Percentiles rank a stretch among this genome's conserved stretches.
phyloP scores from a whole-genome alignment of 2,113 vertebrate species.

The Chelonoidis abingdonii region DNA sequence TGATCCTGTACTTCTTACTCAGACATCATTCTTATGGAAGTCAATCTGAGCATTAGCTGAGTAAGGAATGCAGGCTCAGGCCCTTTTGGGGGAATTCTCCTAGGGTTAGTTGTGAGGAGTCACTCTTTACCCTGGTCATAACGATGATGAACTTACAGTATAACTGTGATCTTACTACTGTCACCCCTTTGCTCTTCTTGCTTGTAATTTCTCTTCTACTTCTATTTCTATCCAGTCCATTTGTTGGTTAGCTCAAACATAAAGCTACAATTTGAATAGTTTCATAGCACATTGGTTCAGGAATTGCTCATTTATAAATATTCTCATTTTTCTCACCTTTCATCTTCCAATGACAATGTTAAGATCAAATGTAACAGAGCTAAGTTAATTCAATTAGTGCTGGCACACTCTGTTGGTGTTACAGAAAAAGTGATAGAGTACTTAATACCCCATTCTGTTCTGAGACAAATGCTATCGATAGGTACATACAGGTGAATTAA shows the following conservation, averaged over 20 bases:
- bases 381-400: not conserved
- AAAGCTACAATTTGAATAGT: not conserved
- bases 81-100: not conserved
- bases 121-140: not conserved
- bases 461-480: not conserved
- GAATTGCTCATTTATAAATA: not conserved
- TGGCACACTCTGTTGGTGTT: slow-evolving; percentile 9
- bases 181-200: not conserved
- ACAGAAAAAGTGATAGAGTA: not conserved
- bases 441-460: not conserved
- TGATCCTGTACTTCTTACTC: not conserved
- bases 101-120: not conserved
- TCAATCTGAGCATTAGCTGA: not conserved
- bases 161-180: not conserved
- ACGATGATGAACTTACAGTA: not conserved
- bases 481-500: not conserved
- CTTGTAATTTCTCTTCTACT: not conserved
- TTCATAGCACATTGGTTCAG: not conserved
- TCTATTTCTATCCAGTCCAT: not conserved
- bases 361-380: not conserved
- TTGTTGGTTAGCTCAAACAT: not conserved
- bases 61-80: not conserved
- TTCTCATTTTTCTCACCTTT: not conserved
- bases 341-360: not conserved
- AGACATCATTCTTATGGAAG: not conserved